Evolutionary conservation across 2,797 vertebrate species (phyloP).

Genomic region (Aratinga solstitialis): DNA sequence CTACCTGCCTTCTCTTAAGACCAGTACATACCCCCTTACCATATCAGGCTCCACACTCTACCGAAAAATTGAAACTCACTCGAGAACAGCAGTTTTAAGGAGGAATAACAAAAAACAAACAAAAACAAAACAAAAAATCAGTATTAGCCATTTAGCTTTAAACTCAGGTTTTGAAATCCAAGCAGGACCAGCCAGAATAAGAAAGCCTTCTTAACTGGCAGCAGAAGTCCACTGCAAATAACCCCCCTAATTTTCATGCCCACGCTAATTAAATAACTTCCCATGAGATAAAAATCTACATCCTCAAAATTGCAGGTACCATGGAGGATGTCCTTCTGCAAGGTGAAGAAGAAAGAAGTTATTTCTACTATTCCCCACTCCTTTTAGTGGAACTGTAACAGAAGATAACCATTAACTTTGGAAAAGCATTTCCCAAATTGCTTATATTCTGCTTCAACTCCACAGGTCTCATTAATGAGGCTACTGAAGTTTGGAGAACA

Average conservation of each 20-base stretch:
- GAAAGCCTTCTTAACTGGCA: neutral
- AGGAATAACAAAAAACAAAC: neutral
- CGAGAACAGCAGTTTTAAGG: neutral
- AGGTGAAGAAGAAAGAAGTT: neutral
- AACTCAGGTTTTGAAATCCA: neutral
- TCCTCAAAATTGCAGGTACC: neutral
- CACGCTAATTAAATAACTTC: neutral
- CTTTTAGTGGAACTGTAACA: neutral
- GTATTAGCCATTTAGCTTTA: neutral
- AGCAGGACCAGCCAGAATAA: neutral
- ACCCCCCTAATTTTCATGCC: neutral
- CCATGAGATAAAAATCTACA: neutral
- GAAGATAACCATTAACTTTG: neutral
- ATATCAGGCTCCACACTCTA: neutral
- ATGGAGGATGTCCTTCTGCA: neutral
- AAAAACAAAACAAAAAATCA: neutral
- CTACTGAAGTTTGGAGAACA: neutral
- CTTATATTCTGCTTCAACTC: neutral
- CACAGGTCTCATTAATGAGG: neutral
- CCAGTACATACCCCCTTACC: neutral
- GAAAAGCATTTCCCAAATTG: neutral
- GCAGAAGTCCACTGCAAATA: neutral
- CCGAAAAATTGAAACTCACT: neutral
- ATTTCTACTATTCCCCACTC: neutral
- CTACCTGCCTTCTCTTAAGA: neutral